phyloP scores from a whole-genome alignment of 2,888 invertebrate genomes.

The Spodoptera exigua region DNA sequence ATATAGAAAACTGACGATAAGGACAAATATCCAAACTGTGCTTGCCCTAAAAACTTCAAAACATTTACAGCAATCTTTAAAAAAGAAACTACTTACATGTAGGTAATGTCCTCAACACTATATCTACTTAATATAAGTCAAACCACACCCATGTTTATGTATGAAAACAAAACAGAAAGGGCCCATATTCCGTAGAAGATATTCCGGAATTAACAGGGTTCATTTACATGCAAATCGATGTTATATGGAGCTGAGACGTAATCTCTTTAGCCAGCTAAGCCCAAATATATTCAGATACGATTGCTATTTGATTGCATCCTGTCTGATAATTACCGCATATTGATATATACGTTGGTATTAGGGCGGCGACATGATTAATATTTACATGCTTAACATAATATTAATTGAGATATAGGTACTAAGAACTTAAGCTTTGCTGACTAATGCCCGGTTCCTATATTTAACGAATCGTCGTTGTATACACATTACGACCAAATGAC shows the following conservation, averaged over 20 bases:
- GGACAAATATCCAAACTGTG: too few relatives aligned
- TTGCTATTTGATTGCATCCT: slow-evolving; percentile 53
- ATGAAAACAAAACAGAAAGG: slow-evolving; percentile 45
- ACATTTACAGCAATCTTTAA: too few relatives aligned
- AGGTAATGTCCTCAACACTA: neutral
- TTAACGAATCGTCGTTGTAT: too few relatives aligned
- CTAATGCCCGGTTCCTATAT: too few relatives aligned
- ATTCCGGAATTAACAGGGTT: slow-evolving; percentile 60
- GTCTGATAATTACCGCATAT: slow-evolving; percentile 49
- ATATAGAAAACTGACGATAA: too few relatives aligned
- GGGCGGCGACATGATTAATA: slow-evolving; percentile 27
- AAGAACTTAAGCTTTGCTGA: too few relatives aligned
- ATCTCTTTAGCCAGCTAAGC: slow-evolving; percentile 60
- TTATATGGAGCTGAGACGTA: slow-evolving; percentile 57
- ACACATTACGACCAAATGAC: too few relatives aligned
- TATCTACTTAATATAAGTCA: neutral
- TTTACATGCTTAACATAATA: slow-evolving; percentile 9
- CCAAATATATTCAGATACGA: slow-evolving; percentile 60
- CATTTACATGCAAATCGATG: slow-evolving; percentile 69
- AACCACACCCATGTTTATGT: neutral
- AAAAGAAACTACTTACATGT: too few relatives aligned
- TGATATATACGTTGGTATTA: slow-evolving; percentile 30
- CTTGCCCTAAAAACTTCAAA: too few relatives aligned
- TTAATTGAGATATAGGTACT: slow-evolving; percentile 4
- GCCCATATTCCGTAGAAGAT: slow-evolving; percentile 56